Percentiles rank a stretch among this genome's conserved stretches.
These are phyloP conservation scores for Pampusana beccarii DNA, from an alignment of 2,113 vertebrate species.

Conservation along the genomic window DNA sequence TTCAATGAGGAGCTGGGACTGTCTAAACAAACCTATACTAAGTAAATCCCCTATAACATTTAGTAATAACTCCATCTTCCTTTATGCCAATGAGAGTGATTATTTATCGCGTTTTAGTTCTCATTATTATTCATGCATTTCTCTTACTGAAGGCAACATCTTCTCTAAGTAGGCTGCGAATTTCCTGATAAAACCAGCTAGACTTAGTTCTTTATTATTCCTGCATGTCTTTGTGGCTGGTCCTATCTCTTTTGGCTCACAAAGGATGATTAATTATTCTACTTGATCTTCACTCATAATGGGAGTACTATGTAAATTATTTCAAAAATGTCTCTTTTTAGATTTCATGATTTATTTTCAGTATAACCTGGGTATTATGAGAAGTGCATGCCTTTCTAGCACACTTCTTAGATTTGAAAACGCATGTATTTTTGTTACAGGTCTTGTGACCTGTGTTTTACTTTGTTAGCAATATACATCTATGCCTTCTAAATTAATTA, in stretches of 20 bases:
- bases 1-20: neutral
- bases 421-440: neutral
- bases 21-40: neutral
- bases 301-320: slow-evolving; percentile 41
- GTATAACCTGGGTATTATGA: neutral
- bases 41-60: neutral
- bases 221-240: neutral
- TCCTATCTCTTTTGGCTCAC: slow-evolving; percentile 23
- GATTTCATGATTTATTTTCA: slow-evolving; percentile 5
- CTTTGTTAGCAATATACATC: neutral
- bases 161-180: neutral
- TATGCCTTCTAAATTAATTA: neutral
- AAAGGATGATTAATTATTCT: slow-evolving; percentile 44
- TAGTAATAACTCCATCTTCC: neutral
- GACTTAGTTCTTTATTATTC: slow-evolving; percentile 31
- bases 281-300: slow-evolving; percentile 42
- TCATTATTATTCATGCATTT: slow-evolving; percentile 15
- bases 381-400: neutral
- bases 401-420: neutral
- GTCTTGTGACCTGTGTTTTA: neutral
- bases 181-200: slow-evolving; percentile 18
- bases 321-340: neutral
- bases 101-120: neutral
- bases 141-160: slow-evolving; percentile 24
- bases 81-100: neutral